Percentiles rank a stretch among this genome's conserved stretches.
Conservation (phyloP, 2,797 vertebrate species). For the Trematomus bernacchii region DNA sequence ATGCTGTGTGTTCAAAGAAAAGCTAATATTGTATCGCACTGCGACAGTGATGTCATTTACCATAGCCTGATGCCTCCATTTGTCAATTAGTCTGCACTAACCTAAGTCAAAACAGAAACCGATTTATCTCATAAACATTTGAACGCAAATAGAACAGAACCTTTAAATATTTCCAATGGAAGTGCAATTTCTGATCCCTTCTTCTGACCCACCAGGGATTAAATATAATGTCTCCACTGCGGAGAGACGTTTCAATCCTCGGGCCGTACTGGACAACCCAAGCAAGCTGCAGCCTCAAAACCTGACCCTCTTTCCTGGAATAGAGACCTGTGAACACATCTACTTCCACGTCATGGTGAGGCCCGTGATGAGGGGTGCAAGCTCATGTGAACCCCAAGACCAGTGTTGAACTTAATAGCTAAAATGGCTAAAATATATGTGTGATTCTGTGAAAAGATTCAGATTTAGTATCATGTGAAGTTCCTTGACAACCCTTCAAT, state of each 20-base stretch:
- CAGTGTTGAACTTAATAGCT: background rate
- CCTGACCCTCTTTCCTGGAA: conserved; percentile 80
- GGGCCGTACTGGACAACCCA: conserved; percentile 91
- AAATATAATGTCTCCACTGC: conserved; percentile 90
- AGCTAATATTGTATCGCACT: conserved; percentile 28
- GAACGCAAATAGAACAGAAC: background rate
- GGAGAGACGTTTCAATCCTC: conserved; percentile 92
- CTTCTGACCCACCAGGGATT: conserved; percentile 67
- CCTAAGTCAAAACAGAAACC: conserved; percentile 19
- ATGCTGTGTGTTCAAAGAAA: conserved; percentile 31
- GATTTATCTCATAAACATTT: background rate
- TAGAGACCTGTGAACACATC: conserved; percentile 88
- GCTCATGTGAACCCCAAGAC: background rate
- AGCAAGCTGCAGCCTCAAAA: conserved; percentile 83
- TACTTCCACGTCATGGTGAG: conserved; percentile 96
- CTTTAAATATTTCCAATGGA: background rate
- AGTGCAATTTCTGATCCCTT: conserved; percentile 8
- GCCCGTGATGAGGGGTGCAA: background rate
- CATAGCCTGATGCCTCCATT: conserved; percentile 17
- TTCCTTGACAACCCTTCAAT: background rate
- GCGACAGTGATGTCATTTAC: conserved; percentile 49
- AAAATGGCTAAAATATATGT: background rate
- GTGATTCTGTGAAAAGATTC: background rate
- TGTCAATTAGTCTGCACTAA: conserved; percentile 13
- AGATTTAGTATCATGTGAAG: background rate